These are phyloP conservation scores for Cephonodes hylas DNA, from an alignment of 2,888 invertebrate species.

Conservation along the genomic window DNA sequence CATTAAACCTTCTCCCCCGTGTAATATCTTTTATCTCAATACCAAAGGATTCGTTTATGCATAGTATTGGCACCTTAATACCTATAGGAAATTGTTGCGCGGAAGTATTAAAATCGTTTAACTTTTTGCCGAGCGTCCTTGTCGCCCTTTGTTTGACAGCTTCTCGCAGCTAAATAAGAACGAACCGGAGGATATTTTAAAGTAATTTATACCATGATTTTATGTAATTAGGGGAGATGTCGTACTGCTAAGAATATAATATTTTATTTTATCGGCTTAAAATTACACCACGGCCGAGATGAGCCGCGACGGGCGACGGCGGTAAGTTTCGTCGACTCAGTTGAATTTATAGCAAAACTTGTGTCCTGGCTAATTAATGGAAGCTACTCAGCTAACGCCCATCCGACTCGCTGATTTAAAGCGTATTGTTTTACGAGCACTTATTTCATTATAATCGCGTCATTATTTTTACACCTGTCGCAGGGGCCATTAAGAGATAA, in stretches of 20 bases:
- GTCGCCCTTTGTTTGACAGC: conserved; percentile 63
- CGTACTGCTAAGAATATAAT: conserved; percentile 60
- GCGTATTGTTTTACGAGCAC: conserved; percentile 60
- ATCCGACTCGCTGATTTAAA: conserved; percentile 63
- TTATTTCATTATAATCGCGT: conserved; percentile 19
- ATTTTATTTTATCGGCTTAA: conserved; percentile 78
- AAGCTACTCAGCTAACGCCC: conserved; percentile 65
- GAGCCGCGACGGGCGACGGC: conserved; percentile 63
- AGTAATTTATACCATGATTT: conserved; percentile 71
- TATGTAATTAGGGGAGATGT: conserved; percentile 68
- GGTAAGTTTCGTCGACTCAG: conserved; percentile 67
- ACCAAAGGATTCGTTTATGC: conserved; percentile 52
- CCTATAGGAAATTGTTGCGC: conserved; percentile 52
- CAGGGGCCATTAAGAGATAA: neutral
- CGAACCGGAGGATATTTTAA: conserved; percentile 58
- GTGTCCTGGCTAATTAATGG: conserved; percentile 77
- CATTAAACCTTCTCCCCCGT: conserved; percentile 21
- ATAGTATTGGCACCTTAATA: conserved; percentile 61
- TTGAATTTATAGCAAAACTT: conserved; percentile 79
- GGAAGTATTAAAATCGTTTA: conserved; percentile 63
- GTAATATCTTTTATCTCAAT: conserved; percentile 35
- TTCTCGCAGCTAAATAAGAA: conserved; percentile 59
- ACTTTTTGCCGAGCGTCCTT: conserved; percentile 53
- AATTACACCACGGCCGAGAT: conserved; percentile 66
- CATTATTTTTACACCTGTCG: conserved; percentile 12